These are phyloP conservation scores for Halcyon chelicuti DNA, from an alignment of 2,797 vertebrate genomes.

Conservation along the genomic window DNA sequence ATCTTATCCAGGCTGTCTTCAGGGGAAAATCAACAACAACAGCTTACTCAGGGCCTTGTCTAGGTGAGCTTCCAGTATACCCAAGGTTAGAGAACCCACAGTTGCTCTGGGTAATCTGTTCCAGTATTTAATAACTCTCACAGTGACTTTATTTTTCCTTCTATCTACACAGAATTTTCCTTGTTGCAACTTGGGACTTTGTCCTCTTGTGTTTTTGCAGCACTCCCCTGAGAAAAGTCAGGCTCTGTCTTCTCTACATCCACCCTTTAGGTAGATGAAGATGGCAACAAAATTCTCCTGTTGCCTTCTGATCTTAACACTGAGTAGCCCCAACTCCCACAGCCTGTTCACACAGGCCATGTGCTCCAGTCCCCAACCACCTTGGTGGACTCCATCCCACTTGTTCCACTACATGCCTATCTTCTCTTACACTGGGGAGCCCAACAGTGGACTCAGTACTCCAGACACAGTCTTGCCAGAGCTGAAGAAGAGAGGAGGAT, in stretches of 20 bases:
- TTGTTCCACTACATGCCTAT: fast-evolving
- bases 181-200: neutral
- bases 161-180: neutral
- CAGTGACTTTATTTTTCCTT: neutral
- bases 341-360: fast-evolving
- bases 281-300: neutral
- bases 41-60: neutral
- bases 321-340: neutral
- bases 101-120: neutral
- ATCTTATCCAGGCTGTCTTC: neutral
- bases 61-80: neutral
- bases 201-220: neutral
- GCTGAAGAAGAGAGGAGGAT: neutral
- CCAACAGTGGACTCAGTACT: neutral
- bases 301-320: neutral
- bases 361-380: neutral
- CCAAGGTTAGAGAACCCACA: neutral
- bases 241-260: neutral
- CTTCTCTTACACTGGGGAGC: neutral
- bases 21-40: neutral
- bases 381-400: neutral
- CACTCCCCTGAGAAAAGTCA: neutral
- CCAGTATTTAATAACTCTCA: neutral
- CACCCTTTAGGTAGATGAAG: neutral
- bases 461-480: neutral